These are phyloP conservation scores for Aphidoletes aphidimyza DNA, from an alignment of 2,888 invertebrate genomes.

Conservation along the genomic window DNA sequence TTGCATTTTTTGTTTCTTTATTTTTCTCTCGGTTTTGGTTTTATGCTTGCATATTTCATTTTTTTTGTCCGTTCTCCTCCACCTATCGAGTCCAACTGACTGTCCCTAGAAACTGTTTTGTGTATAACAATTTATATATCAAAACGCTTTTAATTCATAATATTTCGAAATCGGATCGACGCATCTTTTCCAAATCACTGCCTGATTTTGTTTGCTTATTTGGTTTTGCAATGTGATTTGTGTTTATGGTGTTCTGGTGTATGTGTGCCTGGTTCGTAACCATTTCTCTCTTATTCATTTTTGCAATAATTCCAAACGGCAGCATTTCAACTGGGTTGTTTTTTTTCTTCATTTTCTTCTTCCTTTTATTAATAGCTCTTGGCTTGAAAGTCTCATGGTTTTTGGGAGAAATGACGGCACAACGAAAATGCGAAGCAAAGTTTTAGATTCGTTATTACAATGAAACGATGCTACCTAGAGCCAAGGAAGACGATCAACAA, in stretches of 20 bases:
- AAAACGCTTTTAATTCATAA: background rate
- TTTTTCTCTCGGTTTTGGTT: too few relatives aligned
- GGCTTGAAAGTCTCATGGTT: background rate
- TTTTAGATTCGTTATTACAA: conserved; percentile 7
- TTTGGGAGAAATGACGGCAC: background rate
- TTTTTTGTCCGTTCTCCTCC: too few relatives aligned
- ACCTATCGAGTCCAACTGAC: too few relatives aligned
- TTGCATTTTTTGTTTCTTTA: background rate
- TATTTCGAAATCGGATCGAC: background rate
- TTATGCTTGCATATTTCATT: too few relatives aligned
- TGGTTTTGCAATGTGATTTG: background rate
- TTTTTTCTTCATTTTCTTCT: background rate
- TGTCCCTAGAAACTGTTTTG: too few relatives aligned
- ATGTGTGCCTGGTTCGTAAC: too few relatives aligned
- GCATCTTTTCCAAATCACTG: background rate
- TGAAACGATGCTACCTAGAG: background rate
- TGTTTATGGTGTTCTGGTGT: too few relatives aligned
- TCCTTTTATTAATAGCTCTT: background rate
- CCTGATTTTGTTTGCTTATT: background rate
- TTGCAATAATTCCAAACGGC: background rate
- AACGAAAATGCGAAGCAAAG: background rate
- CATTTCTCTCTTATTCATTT: background rate
- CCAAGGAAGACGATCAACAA: too few relatives aligned
- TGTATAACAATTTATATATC: too few relatives aligned
- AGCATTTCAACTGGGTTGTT: background rate